These are phyloP conservation scores for Alcis repandata DNA, from an alignment of 2,888 invertebrate species.

Conservation along the genomic window DNA sequence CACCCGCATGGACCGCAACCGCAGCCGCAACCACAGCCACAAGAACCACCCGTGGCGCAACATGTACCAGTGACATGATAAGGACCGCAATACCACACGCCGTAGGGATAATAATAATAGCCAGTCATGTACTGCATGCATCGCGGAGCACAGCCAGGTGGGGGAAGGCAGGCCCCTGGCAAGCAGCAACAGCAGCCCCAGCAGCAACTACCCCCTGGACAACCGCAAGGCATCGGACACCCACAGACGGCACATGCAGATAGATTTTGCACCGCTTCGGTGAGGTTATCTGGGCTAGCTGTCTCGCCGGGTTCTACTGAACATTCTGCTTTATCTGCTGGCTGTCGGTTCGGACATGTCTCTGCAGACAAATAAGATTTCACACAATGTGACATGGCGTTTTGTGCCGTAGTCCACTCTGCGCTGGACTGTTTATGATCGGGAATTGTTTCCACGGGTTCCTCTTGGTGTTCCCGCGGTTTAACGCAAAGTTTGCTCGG, in stretches of 20 bases:
- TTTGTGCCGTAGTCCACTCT: not conserved
- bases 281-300: not conserved
- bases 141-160: not conserved
- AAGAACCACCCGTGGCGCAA: not conserved
- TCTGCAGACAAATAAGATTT: slow-evolving; percentile 2
- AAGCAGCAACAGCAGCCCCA: not conserved
- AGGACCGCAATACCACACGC: slow-evolving; percentile 74
- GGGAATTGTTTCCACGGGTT: not conserved
- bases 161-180: not conserved
- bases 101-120: slow-evolving; percentile 75
- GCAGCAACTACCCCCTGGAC: not conserved
- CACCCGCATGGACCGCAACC: slow-evolving; percentile 1
- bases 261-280: not conserved
- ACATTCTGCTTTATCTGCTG: not conserved
- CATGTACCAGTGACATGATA: slow-evolving; percentile 45
- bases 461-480: not conserved
- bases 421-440: not conserved
- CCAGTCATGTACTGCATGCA: slow-evolving; percentile 73
- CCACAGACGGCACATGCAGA: slow-evolving; percentile 1
- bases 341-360: not conserved
- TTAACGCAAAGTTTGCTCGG: not conserved
- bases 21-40: not conserved
- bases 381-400: not conserved
- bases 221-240: not conserved
- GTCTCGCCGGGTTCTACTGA: not conserved